A percentile compares a stretch with the other conserved stretches of the same genome.
These are phyloP conservation scores for Drosophila prosaltans DNA, from an alignment of 1,140 invertebrate species.

Conservation along the genomic window DNA sequence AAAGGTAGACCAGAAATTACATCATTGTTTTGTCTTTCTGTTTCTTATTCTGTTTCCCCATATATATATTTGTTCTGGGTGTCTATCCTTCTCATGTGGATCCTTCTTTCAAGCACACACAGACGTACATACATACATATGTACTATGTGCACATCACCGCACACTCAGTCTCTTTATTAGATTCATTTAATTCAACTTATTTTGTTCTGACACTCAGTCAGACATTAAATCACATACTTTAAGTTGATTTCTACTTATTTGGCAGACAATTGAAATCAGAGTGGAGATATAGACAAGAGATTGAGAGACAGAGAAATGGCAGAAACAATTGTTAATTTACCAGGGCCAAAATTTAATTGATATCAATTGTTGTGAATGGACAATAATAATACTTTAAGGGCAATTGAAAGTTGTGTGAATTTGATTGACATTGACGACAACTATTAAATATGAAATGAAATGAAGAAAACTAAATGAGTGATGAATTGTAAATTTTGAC, in stretches of 20 bases:
- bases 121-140: neutral
- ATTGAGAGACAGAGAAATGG: neutral
- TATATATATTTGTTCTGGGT: conserved; percentile 28
- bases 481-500: no score
- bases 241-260: conserved; percentile 25
- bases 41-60: conserved; percentile 33
- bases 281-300: conserved; percentile 5
- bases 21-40: conserved; percentile 39
- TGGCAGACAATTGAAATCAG: conserved; percentile 9
- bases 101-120: conserved; percentile 15
- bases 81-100: conserved; percentile 45
- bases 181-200: conserved; percentile 71
- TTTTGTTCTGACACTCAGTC: conserved; percentile 35
- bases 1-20: conserved; percentile 61
- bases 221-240: conserved; percentile 60
- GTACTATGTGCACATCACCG: neutral
- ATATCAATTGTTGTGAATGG: conserved; percentile 24
- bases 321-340: conserved; percentile 3
- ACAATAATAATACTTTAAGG: conserved; percentile 7
- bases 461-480: conserved; percentile 20
- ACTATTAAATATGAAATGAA: neutral
- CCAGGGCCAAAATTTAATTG: conserved; percentile 21
- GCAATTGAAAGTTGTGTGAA: conserved; percentile 24
- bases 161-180: conserved; percentile 55
- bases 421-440: conserved; percentile 1